phyloP scores from a whole-genome alignment of 53 echinoderm and acorn worm genomes.

The Echinometra lucunter region DNA sequence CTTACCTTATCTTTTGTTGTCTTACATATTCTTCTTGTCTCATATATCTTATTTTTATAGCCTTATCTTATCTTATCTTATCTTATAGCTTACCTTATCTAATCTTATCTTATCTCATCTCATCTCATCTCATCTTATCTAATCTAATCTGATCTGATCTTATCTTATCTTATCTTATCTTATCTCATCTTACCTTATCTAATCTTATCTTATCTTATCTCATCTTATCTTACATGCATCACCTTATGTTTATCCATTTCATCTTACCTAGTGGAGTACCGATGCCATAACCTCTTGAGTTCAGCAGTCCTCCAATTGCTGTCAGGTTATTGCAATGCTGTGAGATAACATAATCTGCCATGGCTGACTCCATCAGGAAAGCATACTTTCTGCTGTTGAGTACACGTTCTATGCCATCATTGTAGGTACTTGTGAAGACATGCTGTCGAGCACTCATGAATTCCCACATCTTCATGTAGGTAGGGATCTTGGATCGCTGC shows the following conservation, averaged over 20 bases:
- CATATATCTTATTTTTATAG: too few relatives aligned
- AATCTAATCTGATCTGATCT: too few relatives aligned
- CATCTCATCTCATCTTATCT: too few relatives aligned
- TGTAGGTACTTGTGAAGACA: conserved; percentile 83
- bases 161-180: too few relatives aligned
- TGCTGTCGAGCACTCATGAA: conserved; percentile 84
- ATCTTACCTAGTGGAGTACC: conserved; percentile 89
- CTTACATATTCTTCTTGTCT: too few relatives aligned
- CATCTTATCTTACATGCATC: too few relatives aligned
- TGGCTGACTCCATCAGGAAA: conserved; percentile 93
- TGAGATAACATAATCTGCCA: conserved; percentile 87
- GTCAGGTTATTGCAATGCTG: conserved; percentile 96
- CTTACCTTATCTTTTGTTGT: too few relatives aligned
- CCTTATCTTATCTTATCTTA: too few relatives aligned
- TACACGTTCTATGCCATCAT: conserved; percentile 86
- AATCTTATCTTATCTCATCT: too few relatives aligned
- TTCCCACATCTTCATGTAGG: conserved; percentile 95
- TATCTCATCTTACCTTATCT: too few relatives aligned
- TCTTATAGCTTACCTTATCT: too few relatives aligned
- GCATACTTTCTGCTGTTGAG: conserved; percentile 87
- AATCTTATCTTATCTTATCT: too few relatives aligned
- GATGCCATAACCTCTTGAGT: conserved; percentile 96
- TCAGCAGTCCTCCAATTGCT: conserved; percentile 91
- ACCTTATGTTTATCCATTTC: neutral
- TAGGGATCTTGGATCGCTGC: conserved; percentile 92